A percentile compares a stretch with the other conserved stretches of the same genome.
phyloP scores from a whole-genome alignment of 2,888 invertebrate genomes.

The Pegoplata infirma region DNA sequence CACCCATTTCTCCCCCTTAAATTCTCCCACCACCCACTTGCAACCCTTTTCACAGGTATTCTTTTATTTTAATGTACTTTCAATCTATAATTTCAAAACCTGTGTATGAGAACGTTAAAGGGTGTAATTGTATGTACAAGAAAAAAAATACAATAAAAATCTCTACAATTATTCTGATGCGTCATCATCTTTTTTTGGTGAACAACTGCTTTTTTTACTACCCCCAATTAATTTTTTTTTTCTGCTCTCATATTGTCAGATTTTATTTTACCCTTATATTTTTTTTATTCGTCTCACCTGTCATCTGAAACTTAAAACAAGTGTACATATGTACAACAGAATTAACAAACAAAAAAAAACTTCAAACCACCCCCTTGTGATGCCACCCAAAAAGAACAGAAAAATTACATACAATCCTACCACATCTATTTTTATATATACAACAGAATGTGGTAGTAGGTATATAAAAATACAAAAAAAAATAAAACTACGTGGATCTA shows the following conservation, averaged over 20 bases:
- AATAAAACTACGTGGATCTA: neutral
- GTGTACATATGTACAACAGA: slow-evolving; percentile 17
- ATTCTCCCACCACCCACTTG: no score
- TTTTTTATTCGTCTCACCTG: slow-evolving; percentile 57
- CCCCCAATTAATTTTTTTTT: slow-evolving; percentile 47
- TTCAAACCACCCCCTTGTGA: slow-evolving; percentile 37
- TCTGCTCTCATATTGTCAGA: slow-evolving; percentile 59
- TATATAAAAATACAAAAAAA: slow-evolving; percentile 19
- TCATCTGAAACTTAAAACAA: slow-evolving; percentile 48
- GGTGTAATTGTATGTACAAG: neutral
- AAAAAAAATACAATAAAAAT: slow-evolving; percentile 33
- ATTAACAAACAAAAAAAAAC: slow-evolving; percentile 32
- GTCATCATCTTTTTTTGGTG: slow-evolving; percentile 54
- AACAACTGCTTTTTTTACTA: slow-evolving; percentile 48
- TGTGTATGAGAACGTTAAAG: neutral
- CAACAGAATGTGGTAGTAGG: slow-evolving; percentile 19
- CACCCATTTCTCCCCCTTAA: neutral
- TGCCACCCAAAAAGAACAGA: slow-evolving; percentile 34
- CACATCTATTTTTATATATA: slow-evolving; percentile 27
- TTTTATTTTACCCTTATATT: slow-evolving; percentile 49
- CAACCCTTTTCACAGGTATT: neutral
- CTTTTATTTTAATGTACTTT: neutral
- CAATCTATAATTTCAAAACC: neutral
- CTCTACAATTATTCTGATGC: slow-evolving; percentile 61
- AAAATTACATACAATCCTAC: slow-evolving; percentile 26